Evolutionary conservation across 2,888 invertebrate genomes (phyloP).

Genomic region (Hyles lineata): DNA sequence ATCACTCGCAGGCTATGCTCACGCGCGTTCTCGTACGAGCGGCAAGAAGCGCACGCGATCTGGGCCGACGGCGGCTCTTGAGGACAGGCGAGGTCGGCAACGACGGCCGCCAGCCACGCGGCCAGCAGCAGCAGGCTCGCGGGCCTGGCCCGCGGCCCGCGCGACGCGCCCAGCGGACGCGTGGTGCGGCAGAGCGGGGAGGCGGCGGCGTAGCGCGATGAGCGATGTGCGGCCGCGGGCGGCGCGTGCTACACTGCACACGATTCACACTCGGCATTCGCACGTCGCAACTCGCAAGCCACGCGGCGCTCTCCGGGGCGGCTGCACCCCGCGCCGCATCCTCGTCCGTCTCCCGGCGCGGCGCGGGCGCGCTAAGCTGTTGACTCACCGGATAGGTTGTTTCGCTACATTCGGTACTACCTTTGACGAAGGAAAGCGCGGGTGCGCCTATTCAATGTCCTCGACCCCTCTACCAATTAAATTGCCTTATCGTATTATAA

Average conservation of each 20-base stretch:
- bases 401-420: slow-evolving; percentile 30
- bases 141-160: slow-evolving; percentile 85
- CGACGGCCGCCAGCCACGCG: slow-evolving; percentile 79
- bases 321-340: slow-evolving; percentile 50
- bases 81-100: slow-evolving; percentile 74
- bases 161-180: slow-evolving; percentile 84
- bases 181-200: slow-evolving; percentile 83
- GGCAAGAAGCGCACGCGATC: slow-evolving; percentile 82
- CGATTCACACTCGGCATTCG: slow-evolving; percentile 50
- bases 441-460: slow-evolving; percentile 32
- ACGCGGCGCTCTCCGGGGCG: slow-evolving; percentile 46
- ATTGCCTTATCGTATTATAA: neutral
- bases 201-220: slow-evolving; percentile 80
- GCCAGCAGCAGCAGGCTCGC: slow-evolving; percentile 84
- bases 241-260: slow-evolving; percentile 81
- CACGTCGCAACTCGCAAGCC: slow-evolving; percentile 45
- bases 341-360: slow-evolving; percentile 49
- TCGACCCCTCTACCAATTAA: slow-evolving; percentile 4
- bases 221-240: slow-evolving; percentile 80
- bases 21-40: slow-evolving; percentile 83
- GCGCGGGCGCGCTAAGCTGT: slow-evolving; percentile 48
- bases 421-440: slow-evolving; percentile 33
- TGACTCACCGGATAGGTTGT: slow-evolving; percentile 49
- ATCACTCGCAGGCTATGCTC: slow-evolving; percentile 86
- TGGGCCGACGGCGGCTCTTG: slow-evolving; percentile 65